Conservation (phyloP, 2,797 vertebrate genomes). For the Podarcis siculus region DNA sequence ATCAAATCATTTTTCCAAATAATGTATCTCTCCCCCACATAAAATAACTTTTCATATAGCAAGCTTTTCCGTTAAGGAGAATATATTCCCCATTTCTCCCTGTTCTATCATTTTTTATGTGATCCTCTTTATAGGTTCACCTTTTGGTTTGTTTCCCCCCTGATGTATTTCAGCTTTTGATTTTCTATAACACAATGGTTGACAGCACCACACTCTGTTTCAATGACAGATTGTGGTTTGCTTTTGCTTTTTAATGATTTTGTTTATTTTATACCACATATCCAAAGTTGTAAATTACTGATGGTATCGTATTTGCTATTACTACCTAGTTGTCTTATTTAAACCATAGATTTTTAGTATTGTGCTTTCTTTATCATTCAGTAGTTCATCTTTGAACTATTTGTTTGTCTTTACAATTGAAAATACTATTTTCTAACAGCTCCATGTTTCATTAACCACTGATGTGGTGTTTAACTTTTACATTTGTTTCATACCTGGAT, state of each 20-base stretch:
- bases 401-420: neutral
- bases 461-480: neutral
- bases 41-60: neutral
- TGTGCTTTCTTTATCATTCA: too few species aligned
- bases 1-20: neutral
- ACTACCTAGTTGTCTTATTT: too few species aligned
- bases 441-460: conserved; percentile 1
- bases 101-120: conserved; percentile 3
- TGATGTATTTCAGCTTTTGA: conserved; percentile 17
- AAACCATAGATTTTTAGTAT: too few species aligned
- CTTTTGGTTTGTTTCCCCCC: conserved; percentile 19
- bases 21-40: neutral
- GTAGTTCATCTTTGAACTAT: neutral
- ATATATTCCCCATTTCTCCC: neutral
- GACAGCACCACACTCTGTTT: neutral
- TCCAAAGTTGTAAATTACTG: too few species aligned
- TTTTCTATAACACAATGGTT: conserved; percentile 1
- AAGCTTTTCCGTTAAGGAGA: neutral
- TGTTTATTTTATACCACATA: too few species aligned
- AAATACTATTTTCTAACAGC: conserved; percentile 32
- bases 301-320: too few species aligned
- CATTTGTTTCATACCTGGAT: conserved; percentile 17
- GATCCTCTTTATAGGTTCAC: conserved; percentile 34
- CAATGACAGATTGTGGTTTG: neutral
- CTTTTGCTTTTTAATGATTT: too few species aligned